Base-by-base conservation (phyloP, 2,888 invertebrate species). In the Andrena camellia region DNA sequence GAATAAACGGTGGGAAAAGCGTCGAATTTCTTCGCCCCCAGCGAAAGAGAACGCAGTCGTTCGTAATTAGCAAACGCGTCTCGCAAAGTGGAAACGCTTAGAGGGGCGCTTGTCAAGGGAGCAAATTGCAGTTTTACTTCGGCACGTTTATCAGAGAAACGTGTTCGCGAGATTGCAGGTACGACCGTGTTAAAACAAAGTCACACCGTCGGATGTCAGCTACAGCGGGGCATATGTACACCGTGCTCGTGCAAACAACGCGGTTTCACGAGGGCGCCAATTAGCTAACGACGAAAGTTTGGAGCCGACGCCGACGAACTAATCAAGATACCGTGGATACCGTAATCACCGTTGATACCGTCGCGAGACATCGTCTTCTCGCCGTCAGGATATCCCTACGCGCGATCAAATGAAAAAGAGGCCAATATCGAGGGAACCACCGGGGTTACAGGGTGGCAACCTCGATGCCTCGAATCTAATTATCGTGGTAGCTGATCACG, bases 231-330 rank as follows among this genome's bases (percentile, higher is more conserved):
- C 87, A 86, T 88, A 88, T 84, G 82, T 86, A 85, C 83, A 86
- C 86, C 83, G 81, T 86, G 88, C 86, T 80, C 86, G 83, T 80
- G 89, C 89, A 89, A 90, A 90, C 90, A 86, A 86, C 87, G 87
- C 86, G 89, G 90, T 91, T 88, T 89, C 86, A 86, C 86, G 88
- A 88, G 86, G 83, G 81, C 90, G 87, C 88, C 91, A 91, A 91
- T 91, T 91, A 91, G 91, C 91, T 91, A 90, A 91, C 91, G 91
- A 91, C 90, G 90, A 91, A 91, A 91, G 89, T 91, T 91, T 90
- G 83, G 88, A 90, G 91, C 90, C 91, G 85, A 83, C 89, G 87
- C 88, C 89, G 84, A 85, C 80, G 87, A 91, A 88, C 91, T 89
- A 91, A 91, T 91, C 91, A 90, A 91, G 91, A 91, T 88, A 86